Evolutionary conservation across 2,113 vertebrate genomes (phyloP).

Genomic region (Grammomys surdaster): DNA sequence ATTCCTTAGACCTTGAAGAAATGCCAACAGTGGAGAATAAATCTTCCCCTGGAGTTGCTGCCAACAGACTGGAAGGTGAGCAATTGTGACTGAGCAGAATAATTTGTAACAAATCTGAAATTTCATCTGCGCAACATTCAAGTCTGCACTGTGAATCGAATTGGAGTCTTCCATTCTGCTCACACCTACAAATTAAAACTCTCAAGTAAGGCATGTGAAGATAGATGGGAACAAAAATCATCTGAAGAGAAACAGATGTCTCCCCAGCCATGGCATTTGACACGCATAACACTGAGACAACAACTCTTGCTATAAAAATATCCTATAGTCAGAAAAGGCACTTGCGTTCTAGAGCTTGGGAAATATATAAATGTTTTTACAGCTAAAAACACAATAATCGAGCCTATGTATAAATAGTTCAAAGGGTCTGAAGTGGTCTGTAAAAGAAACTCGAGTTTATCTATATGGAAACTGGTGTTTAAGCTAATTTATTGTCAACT

Average conservation of each 20-base stretch:
- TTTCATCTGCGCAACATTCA: slow-evolving; percentile 19
- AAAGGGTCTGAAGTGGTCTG: background rate
- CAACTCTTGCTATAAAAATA: background rate
- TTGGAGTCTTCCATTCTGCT: slow-evolving; percentile 37
- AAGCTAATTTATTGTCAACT: background rate
- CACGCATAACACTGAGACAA: background rate
- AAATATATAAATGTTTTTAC: background rate
- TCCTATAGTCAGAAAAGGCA: background rate
- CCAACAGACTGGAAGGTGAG: background rate
- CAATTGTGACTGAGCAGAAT: background rate
- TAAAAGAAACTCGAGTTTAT: background rate
- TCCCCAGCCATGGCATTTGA: background rate
- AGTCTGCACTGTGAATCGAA: slow-evolving; percentile 32
- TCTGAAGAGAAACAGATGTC: slow-evolving; percentile 35
- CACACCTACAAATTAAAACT: slow-evolving; percentile 67
- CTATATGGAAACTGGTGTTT: background rate
- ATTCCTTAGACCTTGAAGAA: background rate
- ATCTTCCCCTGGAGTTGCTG: background rate
- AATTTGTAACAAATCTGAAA: slow-evolving; percentile 54
- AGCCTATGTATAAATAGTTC: background rate
- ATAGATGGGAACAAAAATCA: slow-evolving; percentile 18
- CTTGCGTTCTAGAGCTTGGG: background rate
- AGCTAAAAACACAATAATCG: background rate
- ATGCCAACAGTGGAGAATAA: background rate
- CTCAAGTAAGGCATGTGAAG: slow-evolving; percentile 43